Percentiles rank a stretch among this genome's conserved stretches.
phyloP scores from a whole-genome alignment of 2,113 vertebrate genomes.

The Eudyptes chrysolophus region DNA sequence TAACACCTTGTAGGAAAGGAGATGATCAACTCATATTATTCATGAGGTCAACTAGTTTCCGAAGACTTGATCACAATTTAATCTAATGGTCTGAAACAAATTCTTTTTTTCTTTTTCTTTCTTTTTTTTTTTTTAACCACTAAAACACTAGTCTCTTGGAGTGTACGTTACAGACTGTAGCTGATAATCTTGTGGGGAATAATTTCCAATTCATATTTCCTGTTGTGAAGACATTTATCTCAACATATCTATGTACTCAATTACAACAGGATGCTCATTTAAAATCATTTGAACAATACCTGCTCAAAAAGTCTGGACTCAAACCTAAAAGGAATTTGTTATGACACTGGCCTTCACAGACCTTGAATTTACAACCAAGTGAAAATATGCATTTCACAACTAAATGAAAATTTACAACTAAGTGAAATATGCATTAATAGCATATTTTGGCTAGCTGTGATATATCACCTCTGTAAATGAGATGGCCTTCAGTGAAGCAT shows the following conservation, averaged over 20 bases:
- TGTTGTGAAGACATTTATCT: not conserved
- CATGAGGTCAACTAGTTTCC: not conserved
- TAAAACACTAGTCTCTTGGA: not conserved
- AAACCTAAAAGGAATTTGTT: not conserved
- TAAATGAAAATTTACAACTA: not conserved
- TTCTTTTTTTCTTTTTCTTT: not conserved
- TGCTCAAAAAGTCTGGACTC: not conserved
- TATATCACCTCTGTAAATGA: not conserved
- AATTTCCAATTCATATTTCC: not conserved
- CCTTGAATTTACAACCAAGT: not conserved
- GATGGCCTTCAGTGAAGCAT: not conserved
- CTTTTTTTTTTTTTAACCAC: too few species aligned
- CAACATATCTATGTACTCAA: not conserved
- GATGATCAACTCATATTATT: not conserved
- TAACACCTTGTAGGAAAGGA: not conserved
- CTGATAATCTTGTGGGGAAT: not conserved
- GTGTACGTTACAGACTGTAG: not conserved
- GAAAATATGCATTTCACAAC: not conserved
- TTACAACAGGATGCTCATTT: not conserved
- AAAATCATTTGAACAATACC: not conserved
- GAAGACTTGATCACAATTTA: not conserved
- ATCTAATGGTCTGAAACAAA: not conserved
- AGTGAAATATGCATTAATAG: not conserved
- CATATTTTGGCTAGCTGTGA: not conserved
- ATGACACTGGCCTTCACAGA: not conserved